Base-by-base conservation (phyloP, 2,888 invertebrate species). In the Drosophila diplacantha region DNA sequence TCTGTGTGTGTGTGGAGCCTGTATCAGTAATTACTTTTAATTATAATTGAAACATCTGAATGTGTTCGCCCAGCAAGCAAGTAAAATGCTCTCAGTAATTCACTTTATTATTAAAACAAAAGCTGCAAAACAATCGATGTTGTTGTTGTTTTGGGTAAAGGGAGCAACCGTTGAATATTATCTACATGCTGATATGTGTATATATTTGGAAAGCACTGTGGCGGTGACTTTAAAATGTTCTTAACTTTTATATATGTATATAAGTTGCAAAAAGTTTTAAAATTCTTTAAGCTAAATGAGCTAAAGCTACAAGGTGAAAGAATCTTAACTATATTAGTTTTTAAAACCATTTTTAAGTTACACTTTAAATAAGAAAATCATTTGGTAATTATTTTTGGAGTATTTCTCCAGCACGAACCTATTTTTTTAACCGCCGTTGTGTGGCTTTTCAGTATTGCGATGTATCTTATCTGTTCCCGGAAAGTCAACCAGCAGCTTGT, bases 21-120 rank as follows among this genome's bases (percentile, higher is more conserved):
- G 76, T 65, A 68, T 67, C 75, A 69, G 73, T 65, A 65, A 63
- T 70, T 69, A 69, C 49, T 62, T 72, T 81, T 63, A 67, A 77
- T 70, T 69, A 54, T 72, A 66, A 70, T 60, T 60, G 50, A 78
- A 68, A 70, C 70, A 72, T 67, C 34, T 61, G 63, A 77, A 76
- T 80, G 66, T 67, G 63, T 66, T 71, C 57, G 59, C 59, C 59
- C 39, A 59, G 58, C 71, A 46, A 41, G 56, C 54, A 74, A 70
- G 46, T 46, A 57, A 59, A 71, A 49, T 61, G 70, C 39, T 73
- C 65, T 68, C 69, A 60, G 60, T 60, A 56, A 73, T 62, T 67
- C 66, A 59, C 54, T 74, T 76, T 67, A 82, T 68, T 75, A 75
- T 46, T 57, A 65, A 58, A 63, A 72, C 63, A 54, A 56, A 60